Conservation (phyloP, 2,888 invertebrate genomes). For the Drosophila siamana region DNA sequence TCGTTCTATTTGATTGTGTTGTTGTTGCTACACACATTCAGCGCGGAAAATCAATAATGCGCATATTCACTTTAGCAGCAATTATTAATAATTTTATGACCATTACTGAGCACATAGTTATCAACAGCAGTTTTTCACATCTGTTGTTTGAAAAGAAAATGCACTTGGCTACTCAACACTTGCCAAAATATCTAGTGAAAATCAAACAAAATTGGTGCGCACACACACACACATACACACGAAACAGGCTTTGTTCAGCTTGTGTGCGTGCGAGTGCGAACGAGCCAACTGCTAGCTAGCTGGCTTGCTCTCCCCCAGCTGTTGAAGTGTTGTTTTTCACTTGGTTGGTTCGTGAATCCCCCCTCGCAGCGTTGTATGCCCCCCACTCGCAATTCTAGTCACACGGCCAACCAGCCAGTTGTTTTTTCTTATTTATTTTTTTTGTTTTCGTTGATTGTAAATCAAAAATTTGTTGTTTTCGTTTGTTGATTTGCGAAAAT, state of each 20-base stretch:
- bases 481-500: slow-evolving; percentile 47
- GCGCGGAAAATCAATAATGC: slow-evolving; percentile 73
- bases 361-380: slow-evolving; percentile 4
- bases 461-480: slow-evolving; percentile 39
- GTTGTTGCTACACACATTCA: slow-evolving; percentile 37
- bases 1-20: slow-evolving; percentile 64
- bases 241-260: slow-evolving; percentile 46
- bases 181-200: slow-evolving; percentile 50
- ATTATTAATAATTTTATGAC: slow-evolving; percentile 51
- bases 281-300: slow-evolving; percentile 44
- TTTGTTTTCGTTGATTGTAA: slow-evolving; percentile 58
- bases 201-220: slow-evolving; percentile 44
- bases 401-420: slow-evolving; percentile 41
- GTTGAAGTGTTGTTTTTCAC: slow-evolving; percentile 65
- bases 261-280: slow-evolving; percentile 23
- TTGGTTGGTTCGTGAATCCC: slow-evolving; percentile 29
- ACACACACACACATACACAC: slow-evolving; percentile 13
- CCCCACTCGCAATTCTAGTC: neutral
- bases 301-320: slow-evolving; percentile 75
- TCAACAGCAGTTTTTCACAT: slow-evolving; percentile 14
- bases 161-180: slow-evolving; percentile 34
- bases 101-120: slow-evolving; percentile 20
- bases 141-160: slow-evolving; percentile 34
- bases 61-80: slow-evolving; percentile 54
- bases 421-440: slow-evolving; percentile 11